phyloP scores from a whole-genome alignment of 1,140 invertebrate species.

The Drosophila sechellia region DNA sequence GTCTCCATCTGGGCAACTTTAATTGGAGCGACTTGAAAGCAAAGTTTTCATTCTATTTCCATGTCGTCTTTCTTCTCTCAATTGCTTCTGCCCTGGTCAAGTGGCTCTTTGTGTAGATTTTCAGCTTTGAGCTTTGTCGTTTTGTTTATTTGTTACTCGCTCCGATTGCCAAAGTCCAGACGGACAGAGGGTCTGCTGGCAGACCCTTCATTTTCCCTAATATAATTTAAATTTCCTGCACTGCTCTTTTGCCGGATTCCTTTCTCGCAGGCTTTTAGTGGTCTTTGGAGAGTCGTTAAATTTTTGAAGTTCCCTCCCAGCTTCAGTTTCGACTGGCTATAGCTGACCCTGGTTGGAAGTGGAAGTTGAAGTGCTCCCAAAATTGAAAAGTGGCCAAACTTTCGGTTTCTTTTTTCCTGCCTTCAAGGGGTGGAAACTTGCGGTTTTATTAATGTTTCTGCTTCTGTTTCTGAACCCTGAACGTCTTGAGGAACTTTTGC shows the following conservation, averaged over 20 bases:
- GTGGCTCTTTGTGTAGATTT: slow-evolving; percentile 49
- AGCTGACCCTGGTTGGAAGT: slow-evolving; percentile 47
- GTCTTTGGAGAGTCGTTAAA: slow-evolving; percentile 75
- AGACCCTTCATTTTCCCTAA: slow-evolving; percentile 61
- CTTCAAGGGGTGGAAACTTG: slow-evolving; percentile 32
- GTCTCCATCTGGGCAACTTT: slow-evolving; percentile 47
- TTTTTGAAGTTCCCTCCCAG: slow-evolving; percentile 32
- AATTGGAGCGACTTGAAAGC: slow-evolving; percentile 74
- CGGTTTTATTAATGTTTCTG: slow-evolving; percentile 63
- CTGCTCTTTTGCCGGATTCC: slow-evolving; percentile 24
- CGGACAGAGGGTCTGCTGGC: slow-evolving; percentile 11
- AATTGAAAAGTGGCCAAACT: slow-evolving; percentile 75
- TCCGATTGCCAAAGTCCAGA: slow-evolving; percentile 41
- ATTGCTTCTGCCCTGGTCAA: slow-evolving; percentile 30
- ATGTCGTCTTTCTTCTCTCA: slow-evolving; percentile 35
- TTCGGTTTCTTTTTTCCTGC: slow-evolving; percentile 37
- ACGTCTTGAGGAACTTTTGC: slow-evolving; percentile 48
- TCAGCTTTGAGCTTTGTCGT: slow-evolving; percentile 42
- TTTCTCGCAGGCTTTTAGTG: slow-evolving; percentile 57
- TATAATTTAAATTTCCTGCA: slow-evolving; percentile 72
- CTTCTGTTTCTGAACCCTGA: slow-evolving; percentile 42
- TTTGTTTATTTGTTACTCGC: slow-evolving; percentile 72
- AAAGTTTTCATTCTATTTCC: slow-evolving; percentile 41
- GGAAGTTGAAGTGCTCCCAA: slow-evolving; percentile 41
- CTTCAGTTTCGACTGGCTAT: slow-evolving; percentile 29